Conservation (phyloP, 2,797 vertebrate species). For the Echiichthys vipera region DNA sequence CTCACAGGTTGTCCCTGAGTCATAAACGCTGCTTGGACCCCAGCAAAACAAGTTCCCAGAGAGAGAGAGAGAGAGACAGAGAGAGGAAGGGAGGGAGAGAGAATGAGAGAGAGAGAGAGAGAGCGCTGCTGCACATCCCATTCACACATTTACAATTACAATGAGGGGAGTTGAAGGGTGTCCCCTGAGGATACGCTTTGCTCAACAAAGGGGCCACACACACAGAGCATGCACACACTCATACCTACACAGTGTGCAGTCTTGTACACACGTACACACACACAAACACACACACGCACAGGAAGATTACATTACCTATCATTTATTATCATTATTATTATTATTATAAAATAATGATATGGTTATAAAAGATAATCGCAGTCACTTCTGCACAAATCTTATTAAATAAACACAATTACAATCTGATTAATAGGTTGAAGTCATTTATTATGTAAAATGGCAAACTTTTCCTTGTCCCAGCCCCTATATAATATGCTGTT, state of each 20-base stretch:
- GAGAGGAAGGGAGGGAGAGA: slow-evolving; percentile 2
- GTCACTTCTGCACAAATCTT: no score
- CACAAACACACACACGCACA: slow-evolving; percentile 12
- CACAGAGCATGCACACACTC: slow-evolving; percentile 33
- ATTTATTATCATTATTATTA: no score
- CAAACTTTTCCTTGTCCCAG: not conserved
- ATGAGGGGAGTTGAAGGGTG: slow-evolving; percentile 62
- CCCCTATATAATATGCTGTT: not conserved
- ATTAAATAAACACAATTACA: no score
- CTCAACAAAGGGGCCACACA: slow-evolving; percentile 65
- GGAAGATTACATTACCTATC: no score
- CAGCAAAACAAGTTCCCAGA: slow-evolving; percentile 43
- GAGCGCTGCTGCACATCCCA: slow-evolving; percentile 42
- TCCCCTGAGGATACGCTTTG: slow-evolving; percentile 63
- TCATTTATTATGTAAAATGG: not conserved
- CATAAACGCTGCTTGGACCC: slow-evolving; percentile 54
- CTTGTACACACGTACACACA: slow-evolving; percentile 14
- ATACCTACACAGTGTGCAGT: slow-evolving; percentile 31
- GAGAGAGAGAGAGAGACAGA: not conserved
- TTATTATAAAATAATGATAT: no score
- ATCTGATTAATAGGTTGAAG: not conserved
- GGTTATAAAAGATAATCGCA: no score
- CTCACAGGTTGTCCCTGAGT: slow-evolving; percentile 72
- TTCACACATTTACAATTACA: slow-evolving; percentile 75
- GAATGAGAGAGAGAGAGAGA: slow-evolving; percentile 18